Percentiles rank a stretch among this genome's conserved stretches.
These are phyloP conservation scores for Enoplolaimus lenunculus DNA, from an alignment of 2,888 invertebrate genomes.

Conservation along the genomic window DNA sequence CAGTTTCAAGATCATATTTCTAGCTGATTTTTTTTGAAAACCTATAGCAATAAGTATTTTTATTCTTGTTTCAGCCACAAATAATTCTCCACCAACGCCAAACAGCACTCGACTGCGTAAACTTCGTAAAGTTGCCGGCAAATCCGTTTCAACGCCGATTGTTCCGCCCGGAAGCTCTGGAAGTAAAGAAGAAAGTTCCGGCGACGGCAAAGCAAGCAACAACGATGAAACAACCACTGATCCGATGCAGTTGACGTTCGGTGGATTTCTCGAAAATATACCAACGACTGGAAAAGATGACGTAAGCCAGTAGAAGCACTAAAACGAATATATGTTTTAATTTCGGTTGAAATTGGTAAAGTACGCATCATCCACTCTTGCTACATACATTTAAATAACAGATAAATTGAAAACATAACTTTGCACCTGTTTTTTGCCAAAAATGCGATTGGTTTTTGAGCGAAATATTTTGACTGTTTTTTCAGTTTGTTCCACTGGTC, in stretches of 20 bases:
- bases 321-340: slow-evolving; percentile 9
- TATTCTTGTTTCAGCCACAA: neutral
- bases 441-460: too few relatives aligned
- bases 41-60: neutral
- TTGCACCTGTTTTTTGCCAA: too few relatives aligned
- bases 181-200: neutral
- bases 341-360: too few relatives aligned
- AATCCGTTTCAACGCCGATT: neutral
- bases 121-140: neutral
- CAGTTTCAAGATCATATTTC: too few relatives aligned
- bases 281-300: slow-evolving; percentile 25
- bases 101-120: neutral
- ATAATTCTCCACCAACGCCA: neutral
- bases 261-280: slow-evolving; percentile 20
- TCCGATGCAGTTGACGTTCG: slow-evolving; percentile 7
- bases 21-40: neutral
- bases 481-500: slow-evolving; percentile 62
- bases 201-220: neutral
- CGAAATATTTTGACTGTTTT: slow-evolving; percentile 44
- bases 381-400: too few relatives aligned
- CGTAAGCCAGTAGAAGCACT: slow-evolving; percentile 20
- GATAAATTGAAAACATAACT: too few relatives aligned
- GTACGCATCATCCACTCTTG: too few relatives aligned
- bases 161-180: neutral
- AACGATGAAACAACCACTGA: neutral